Conservation (phyloP, 2,797 vertebrate species). For the Danio jaintianensis region DNA sequence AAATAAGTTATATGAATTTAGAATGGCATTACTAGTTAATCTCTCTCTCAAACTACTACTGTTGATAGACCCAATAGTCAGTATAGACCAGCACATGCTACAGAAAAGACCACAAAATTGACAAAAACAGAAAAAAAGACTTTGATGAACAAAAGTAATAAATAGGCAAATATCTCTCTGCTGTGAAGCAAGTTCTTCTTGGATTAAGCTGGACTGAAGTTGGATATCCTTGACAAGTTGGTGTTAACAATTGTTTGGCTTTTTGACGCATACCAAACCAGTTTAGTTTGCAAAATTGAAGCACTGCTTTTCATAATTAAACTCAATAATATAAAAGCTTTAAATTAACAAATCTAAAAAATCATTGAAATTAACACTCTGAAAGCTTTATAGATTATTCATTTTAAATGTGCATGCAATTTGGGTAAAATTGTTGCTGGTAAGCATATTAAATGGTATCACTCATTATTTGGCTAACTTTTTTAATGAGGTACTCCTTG, state of each 20-base stretch:
- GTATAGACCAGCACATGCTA: neutral
- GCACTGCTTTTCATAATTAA: conserved; percentile 30
- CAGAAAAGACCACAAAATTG: neutral
- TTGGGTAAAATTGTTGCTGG: too few species aligned
- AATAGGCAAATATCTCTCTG: neutral
- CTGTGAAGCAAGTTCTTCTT: conserved; percentile 1
- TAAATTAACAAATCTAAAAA: too few species aligned
- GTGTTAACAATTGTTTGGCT: conserved; percentile 1
- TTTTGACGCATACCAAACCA: too few species aligned
- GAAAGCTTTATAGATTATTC: too few species aligned
- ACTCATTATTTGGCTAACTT: too few species aligned
- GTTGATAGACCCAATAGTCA: neutral
- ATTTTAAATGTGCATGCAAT: too few species aligned
- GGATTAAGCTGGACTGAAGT: neutral
- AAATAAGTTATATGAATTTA: neutral
- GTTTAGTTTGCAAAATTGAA: too few species aligned
- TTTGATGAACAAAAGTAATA: neutral
- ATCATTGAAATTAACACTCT: neutral
- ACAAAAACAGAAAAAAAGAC: too few species aligned
- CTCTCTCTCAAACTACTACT: neutral
- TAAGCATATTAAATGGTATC: too few species aligned
- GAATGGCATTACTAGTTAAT: too few species aligned
- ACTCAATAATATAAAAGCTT: neutral
- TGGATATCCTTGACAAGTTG: conserved; percentile 33
- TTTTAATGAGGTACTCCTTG: too few species aligned